phyloP scores from a whole-genome alignment of 2,797 vertebrate genomes.

The Micromesistius poutassou region DNA sequence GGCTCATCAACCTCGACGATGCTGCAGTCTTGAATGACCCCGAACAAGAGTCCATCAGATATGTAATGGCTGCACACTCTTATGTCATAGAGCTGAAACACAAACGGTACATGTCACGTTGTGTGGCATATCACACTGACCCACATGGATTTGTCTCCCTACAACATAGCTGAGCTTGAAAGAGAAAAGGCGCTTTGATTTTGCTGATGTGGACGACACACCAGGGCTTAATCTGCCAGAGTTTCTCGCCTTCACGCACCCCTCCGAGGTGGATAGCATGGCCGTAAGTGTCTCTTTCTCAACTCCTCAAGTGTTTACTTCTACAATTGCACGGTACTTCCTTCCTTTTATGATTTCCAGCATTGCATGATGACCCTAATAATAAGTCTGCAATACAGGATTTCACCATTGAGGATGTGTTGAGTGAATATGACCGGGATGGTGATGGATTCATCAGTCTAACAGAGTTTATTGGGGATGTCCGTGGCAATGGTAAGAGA shows the following conservation, averaged over 20 bases:
- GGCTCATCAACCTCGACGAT: conserved; percentile 81
- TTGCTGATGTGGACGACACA: conserved; percentile 78
- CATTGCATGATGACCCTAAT: neutral
- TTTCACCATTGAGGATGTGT: conserved; percentile 90
- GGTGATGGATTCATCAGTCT: conserved; percentile 88
- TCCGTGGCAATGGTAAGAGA: conserved; percentile 83
- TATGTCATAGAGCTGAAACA: neutral
- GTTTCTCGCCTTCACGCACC: conserved; percentile 93
- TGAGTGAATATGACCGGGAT: conserved; percentile 89
- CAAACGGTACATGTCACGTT: neutral
- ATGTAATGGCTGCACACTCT: conserved; percentile 65
- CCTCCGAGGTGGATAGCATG: conserved; percentile 94
- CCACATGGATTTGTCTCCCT: conserved; percentile 28
- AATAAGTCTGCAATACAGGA: conserved; percentile 60
- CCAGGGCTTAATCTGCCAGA: conserved; percentile 82
- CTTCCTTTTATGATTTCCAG: neutral
- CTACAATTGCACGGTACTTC: neutral
- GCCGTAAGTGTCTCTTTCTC: conserved; percentile 73
- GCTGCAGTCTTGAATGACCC: conserved; percentile 75
- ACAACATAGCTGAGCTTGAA: conserved; percentile 84
- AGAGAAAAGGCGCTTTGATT: conserved; percentile 90
- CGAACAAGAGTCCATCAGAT: conserved; percentile 89
- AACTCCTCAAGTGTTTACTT: neutral
- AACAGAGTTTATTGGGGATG: conserved; percentile 90
- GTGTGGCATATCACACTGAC: neutral